Evolutionary conservation across 2,888 invertebrate species (phyloP).

Genomic region (Watsonalla binaria): DNA sequence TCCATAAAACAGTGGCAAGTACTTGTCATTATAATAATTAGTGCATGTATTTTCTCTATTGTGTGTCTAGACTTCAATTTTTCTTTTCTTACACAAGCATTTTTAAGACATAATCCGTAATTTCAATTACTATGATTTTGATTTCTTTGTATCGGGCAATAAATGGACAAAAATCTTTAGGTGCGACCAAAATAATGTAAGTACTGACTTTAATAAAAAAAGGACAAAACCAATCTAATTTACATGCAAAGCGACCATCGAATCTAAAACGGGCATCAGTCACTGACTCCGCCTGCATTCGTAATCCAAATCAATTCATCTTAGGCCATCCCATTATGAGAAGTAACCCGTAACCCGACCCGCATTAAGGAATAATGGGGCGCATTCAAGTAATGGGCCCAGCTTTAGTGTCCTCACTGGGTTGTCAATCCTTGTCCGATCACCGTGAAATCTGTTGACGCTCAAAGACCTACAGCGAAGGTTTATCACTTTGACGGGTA

Average conservation of each 20-base stretch:
- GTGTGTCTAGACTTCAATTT: neutral
- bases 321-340: constrained; percentile 45
- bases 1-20: no score
- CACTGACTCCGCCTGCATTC: constrained; percentile 26
- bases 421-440: constrained; percentile 50
- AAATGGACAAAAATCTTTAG: no score
- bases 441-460: constrained; percentile 52
- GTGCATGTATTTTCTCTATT: no score
- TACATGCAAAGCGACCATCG: constrained; percentile 8
- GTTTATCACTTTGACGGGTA: constrained; percentile 23
- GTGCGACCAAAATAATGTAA: neutral
- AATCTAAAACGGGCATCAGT: constrained; percentile 15
- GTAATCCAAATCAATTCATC: constrained; percentile 59
- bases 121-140: no score
- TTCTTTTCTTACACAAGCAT: neutral
- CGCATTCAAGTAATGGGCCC: constrained; percentile 35
- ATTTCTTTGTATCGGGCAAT: no score
- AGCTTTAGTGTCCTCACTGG: constrained; percentile 38
- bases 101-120: no score
- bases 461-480: constrained; percentile 51
- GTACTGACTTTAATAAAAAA: neutral
- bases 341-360: constrained; percentile 58
- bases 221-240: constrained; percentile 12
- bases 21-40: no score
- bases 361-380: constrained; percentile 65